phyloP scores from a whole-genome alignment of 2,113 vertebrate genomes.

The Lepidiolamprologus cunningtoni region DNA sequence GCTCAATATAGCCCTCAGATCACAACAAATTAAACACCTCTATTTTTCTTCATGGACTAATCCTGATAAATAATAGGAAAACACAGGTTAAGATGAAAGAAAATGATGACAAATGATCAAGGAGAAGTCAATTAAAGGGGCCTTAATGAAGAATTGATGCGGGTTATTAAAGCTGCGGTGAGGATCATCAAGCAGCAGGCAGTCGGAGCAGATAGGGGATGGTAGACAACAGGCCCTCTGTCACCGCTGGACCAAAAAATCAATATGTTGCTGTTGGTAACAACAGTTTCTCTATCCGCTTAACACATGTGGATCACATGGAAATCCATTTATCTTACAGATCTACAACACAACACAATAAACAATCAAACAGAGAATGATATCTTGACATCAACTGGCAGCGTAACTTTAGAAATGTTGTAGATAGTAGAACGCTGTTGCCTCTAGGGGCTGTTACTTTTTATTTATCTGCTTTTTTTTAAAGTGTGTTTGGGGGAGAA shows the following conservation, averaged over 20 bases:
- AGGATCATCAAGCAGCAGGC: constrained; percentile 41
- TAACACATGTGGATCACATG: constrained; percentile 42
- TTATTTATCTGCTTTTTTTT: background rate
- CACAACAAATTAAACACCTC: constrained; percentile 1
- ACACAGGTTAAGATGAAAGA: constrained; percentile 4
- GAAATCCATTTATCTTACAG: constrained; percentile 20
- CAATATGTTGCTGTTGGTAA: constrained; percentile 51
- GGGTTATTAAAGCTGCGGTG: constrained; percentile 30
- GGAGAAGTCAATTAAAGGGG: constrained; percentile 41
- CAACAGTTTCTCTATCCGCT: constrained; percentile 21
- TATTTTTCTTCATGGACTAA: background rate
- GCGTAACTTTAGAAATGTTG: background rate
- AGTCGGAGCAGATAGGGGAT: constrained; percentile 5
- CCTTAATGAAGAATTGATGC: constrained; percentile 36
- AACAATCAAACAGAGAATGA: background rate
- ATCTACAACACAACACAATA: background rate
- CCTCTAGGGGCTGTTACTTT: background rate
- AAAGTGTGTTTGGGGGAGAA: background rate
- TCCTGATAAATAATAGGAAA: constrained; percentile 17
- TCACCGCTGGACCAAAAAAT: constrained; percentile 46
- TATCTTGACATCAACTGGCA: background rate
- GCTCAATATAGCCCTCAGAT: background rate
- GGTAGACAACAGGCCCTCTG: constrained; percentile 27
- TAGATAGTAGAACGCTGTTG: background rate
- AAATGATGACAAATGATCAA: constrained; percentile 30